Evolutionary conservation across 2,797 vertebrate genomes (phyloP).

Genomic region (Eutrigla gurnardus): DNA sequence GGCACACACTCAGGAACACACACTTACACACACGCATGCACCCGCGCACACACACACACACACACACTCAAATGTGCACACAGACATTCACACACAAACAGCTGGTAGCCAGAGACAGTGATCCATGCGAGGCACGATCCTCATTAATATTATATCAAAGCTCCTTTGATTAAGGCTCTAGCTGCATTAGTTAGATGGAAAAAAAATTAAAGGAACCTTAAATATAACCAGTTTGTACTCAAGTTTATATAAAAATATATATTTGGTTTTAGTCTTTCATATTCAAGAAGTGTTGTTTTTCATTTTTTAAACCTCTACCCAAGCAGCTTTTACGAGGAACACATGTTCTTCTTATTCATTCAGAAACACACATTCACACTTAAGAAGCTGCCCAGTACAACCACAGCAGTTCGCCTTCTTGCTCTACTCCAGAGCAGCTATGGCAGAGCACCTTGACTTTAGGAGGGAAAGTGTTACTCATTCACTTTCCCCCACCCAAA

Average conservation of each 20-base stretch:
- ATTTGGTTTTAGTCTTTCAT: conserved; percentile 32
- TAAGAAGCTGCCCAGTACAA: conserved; percentile 52
- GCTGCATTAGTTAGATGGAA: conserved; percentile 33
- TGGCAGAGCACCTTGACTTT: conserved; percentile 62
- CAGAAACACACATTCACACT: conserved; percentile 61
- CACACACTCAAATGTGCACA: conserved; percentile 20
- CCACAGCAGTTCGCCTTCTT: conserved; percentile 56
- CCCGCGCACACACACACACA: conserved; percentile 17
- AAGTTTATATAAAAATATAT: conserved; percentile 15
- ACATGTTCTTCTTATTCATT: conserved; percentile 62
- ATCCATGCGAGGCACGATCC: conserved; percentile 62
- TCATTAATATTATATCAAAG: conserved; percentile 80
- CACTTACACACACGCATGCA: conserved; percentile 17
- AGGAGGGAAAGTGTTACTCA: conserved; percentile 71
- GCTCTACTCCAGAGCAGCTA: conserved; percentile 58
- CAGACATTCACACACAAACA: conserved; percentile 45
- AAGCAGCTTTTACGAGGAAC: conserved; percentile 42
- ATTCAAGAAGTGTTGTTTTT: conserved; percentile 44
- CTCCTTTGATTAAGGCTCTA: conserved; percentile 45
- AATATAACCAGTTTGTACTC: conserved; percentile 16
- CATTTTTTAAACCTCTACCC: conserved; percentile 32
- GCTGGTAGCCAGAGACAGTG: conserved; percentile 70
- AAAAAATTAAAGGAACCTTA: conserved; percentile 15
- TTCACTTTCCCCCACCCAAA: conserved; percentile 41
- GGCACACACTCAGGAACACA: conserved; percentile 35